phyloP scores from a whole-genome alignment of 2,888 invertebrate species.

The Eupithecia exiguata region DNA sequence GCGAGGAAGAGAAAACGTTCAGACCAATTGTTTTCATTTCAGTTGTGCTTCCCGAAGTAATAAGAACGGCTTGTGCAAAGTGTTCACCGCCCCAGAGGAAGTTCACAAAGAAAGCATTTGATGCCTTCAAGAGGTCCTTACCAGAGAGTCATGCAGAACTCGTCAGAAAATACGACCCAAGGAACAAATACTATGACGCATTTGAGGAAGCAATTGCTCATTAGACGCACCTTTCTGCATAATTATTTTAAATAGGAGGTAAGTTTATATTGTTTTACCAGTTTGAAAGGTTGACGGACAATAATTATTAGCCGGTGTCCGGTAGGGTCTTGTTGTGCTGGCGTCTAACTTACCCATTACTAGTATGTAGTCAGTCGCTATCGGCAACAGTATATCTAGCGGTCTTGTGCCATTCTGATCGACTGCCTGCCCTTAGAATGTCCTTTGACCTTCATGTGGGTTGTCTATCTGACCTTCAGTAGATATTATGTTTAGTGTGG shows the following conservation, averaged over 20 bases:
- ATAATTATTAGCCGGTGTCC: neutral
- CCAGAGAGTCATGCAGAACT: conserved; percentile 85
- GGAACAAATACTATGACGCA: conserved; percentile 75
- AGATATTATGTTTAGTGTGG: neutral
- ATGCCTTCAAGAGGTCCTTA: conserved; percentile 85
- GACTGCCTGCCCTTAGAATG: neutral
- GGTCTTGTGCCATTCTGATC: neutral
- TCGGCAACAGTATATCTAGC: neutral
- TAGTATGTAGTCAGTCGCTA: neutral
- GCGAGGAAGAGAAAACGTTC: neutral
- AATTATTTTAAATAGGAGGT: conserved; percentile 38
- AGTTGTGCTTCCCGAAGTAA: conserved; percentile 64
- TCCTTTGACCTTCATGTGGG: neutral
- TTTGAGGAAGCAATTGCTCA: conserved; percentile 72
- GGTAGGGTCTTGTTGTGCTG: neutral
- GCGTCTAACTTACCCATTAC: neutral
- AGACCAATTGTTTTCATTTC: conserved; percentile 18
- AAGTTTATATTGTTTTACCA: conserved; percentile 8
- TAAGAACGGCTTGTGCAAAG: conserved; percentile 62
- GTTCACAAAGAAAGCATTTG: conserved; percentile 84
- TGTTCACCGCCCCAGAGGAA: conserved; percentile 75
- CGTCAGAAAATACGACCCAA: conserved; percentile 87
- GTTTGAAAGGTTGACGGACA: neutral
- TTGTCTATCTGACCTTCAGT: neutral
- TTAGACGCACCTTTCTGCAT: conserved; percentile 37